Evolutionary conservation across 2,113 vertebrate species (phyloP), one percentile per base, ranked within the genome.

Genomic region (Anguilla japonica): DNA sequence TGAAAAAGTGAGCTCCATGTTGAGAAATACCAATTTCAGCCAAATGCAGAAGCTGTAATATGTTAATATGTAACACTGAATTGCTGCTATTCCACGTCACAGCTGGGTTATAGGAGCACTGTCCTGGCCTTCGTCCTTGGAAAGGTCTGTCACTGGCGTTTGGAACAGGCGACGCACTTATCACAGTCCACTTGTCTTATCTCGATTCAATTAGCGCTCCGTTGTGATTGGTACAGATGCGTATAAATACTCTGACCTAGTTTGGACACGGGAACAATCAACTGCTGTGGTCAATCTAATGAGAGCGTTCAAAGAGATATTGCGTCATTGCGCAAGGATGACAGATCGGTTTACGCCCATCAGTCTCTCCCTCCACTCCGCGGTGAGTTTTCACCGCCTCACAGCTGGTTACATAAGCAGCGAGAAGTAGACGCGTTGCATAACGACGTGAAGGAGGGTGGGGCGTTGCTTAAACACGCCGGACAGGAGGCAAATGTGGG

Each of bases 361-460:
- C 85, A 50, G 41, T 41, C 46, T 88, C 22, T 15, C 75, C 50
- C 60, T 13, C 71, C 81, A 79, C 57, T 20, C 78, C 41, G 7
- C 3, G 16, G 60, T 63, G 53, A 89, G 79, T 86, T 83, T 85
- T 86, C 41, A 83, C 82, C 0, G 39, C 80, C 81, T 26, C 56
- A 43, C 40, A 41, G 78, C 79, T 40, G 71, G 82, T 86, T 89
- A 87, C 46, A 85, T 39, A 83, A 83, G 41, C 39, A 60, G 22
- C 5, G 41, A 29, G 57, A 71, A 71, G 46, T 82, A 71, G 43
- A 71, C 34, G 53, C 85, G 88, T 91, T 90, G 82, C 79, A 53
- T 89, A 89, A 91, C 88, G 39, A 75, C 2, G n/a, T 63, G 78
- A 14, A 40, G 82, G 82, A 83, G 83, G 50, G 46, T 29, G 57